These are phyloP conservation scores for Thalassarche chlororhynchos DNA, from an alignment of 2,113 vertebrate species.

Conservation along the genomic window DNA sequence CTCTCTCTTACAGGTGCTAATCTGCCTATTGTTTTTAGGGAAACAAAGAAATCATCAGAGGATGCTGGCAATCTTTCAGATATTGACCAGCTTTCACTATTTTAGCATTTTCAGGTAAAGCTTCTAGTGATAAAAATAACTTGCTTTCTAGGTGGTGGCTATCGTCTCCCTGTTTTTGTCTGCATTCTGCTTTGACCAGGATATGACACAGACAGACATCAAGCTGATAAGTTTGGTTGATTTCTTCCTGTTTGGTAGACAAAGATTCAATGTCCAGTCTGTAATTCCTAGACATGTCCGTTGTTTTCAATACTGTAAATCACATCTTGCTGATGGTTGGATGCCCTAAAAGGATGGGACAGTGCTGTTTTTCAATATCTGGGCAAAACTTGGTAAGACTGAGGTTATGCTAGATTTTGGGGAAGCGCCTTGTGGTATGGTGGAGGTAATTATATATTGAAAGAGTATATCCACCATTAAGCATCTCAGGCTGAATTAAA, in stretches of 20 bases:
- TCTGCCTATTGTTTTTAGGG: neutral
- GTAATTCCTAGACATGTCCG: neutral
- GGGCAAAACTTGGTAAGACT: neutral
- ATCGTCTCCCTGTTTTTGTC: accelerated
- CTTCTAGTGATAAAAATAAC: neutral
- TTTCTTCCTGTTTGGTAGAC: neutral
- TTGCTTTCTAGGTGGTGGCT: neutral
- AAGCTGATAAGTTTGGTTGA: neutral
- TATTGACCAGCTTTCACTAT: neutral
- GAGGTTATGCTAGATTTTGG: neutral
- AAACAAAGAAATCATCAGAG: neutral
- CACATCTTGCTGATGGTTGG: neutral
- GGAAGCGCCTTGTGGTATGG: neutral
- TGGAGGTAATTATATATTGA: neutral
- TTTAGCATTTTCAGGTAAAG: neutral
- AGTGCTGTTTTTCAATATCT: neutral
- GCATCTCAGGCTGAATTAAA: neutral
- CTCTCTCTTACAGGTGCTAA: neutral
- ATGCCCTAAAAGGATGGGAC: neutral
- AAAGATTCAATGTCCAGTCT: neutral
- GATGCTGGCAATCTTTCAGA: neutral
- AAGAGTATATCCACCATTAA: neutral
- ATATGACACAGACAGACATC: neutral
- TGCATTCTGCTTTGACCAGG: neutral
- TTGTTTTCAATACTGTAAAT: neutral